Percentiles rank a stretch among this genome's conserved stretches.
Evolutionary conservation across 2,888 invertebrate genomes (phyloP).

Genomic region (Elaeidobius kamerunicus): DNA sequence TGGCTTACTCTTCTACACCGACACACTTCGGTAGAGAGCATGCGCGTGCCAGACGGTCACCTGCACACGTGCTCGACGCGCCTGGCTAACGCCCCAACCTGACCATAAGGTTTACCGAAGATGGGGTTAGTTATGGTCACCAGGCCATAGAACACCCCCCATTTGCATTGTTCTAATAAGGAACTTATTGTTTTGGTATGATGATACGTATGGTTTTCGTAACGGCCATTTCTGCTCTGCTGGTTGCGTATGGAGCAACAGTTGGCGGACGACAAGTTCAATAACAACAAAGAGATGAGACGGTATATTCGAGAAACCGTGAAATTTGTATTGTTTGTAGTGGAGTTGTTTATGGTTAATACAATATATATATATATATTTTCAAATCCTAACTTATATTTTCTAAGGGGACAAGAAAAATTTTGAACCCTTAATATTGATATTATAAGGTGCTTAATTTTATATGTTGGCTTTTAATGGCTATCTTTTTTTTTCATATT

Average conservation of each 20-base stretch:
- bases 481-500: too few species aligned
- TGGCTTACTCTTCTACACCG: conserved; percentile 1
- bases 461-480: too few species aligned
- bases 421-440: too few species aligned
- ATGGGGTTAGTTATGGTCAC: conserved; percentile 16
- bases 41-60: conserved; percentile 39
- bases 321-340: conserved; percentile 7
- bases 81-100: conserved; percentile 27
- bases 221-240: conserved; percentile 21
- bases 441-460: too few species aligned
- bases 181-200: conserved; percentile 19
- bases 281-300: conserved; percentile 18
- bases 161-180: conserved; percentile 11
- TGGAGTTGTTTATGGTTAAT: too few species aligned
- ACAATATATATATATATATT: too few species aligned
- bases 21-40: conserved; percentile 23
- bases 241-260: conserved; percentile 18
- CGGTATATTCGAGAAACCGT: not conserved
- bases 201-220: conserved; percentile 19
- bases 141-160: conserved; percentile 14
- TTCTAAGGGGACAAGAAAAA: too few species aligned
- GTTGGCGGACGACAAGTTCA: conserved; percentile 19
- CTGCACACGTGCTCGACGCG: conserved; percentile 35
- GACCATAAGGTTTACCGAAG: conserved; percentile 19
- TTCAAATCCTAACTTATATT: too few species aligned